Evolutionary conservation across 2,113 vertebrate genomes (phyloP).

Genomic region (Tyrannus savana): DNA sequence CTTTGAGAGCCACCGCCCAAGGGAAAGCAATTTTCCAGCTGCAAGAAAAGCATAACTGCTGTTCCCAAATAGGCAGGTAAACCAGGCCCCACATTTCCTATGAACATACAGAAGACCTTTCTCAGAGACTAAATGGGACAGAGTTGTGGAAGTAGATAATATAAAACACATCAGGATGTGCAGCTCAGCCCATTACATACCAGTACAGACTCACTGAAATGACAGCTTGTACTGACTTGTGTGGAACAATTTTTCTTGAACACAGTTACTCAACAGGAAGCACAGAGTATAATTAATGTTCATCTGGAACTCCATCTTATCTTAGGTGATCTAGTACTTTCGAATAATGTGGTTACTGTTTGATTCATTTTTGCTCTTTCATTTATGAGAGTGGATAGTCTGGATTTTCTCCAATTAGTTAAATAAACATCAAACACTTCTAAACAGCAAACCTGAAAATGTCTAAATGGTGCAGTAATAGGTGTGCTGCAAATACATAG

Average conservation of each 20-base stretch:
- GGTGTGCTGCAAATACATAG: not conserved
- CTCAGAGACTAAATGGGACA: not conserved
- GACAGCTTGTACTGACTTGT: not conserved
- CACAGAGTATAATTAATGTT: conserved; percentile 28
- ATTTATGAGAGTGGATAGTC: not conserved
- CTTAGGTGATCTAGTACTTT: not conserved
- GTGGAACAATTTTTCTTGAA: not conserved
- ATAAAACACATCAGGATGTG: not conserved
- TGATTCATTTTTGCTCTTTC: conserved; percentile 4
- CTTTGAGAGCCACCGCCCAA: not conserved
- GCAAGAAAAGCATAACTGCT: not conserved
- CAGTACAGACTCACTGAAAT: not conserved
- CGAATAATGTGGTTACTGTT: not conserved
- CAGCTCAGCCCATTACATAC: not conserved
- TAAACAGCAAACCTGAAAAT: not conserved
- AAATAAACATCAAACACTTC: conserved; percentile 29
- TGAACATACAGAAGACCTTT: not conserved
- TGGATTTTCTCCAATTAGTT: conserved; percentile 23
- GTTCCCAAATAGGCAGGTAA: not conserved
- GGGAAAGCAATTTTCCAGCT: not conserved
- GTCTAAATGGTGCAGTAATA: not conserved
- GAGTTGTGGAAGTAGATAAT: not conserved
- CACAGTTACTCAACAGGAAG: conserved; percentile 14
- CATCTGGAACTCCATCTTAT: conserved; percentile 11
- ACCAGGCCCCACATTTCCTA: not conserved